phyloP scores from a whole-genome alignment of 1,140 invertebrate species.

The Harpegnathos saltator region DNA sequence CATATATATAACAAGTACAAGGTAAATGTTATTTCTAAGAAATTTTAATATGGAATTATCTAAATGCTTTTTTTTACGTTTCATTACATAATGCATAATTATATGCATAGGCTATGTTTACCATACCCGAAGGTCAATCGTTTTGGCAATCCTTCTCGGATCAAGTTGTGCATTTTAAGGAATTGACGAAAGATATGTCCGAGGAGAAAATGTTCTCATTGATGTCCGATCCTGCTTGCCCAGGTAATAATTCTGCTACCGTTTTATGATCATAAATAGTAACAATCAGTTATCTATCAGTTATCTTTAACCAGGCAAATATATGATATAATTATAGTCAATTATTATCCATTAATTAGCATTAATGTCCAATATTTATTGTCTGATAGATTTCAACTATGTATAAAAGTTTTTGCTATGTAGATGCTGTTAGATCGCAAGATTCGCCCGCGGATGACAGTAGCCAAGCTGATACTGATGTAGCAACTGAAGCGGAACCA shows the following conservation, averaged over 20 bases:
- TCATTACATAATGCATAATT: not conserved
- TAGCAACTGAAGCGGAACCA: conserved; percentile 2
- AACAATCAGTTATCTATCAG: not conserved
- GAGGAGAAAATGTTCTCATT: conserved; percentile 86
- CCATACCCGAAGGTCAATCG: conserved; percentile 83
- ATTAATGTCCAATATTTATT: not conserved
- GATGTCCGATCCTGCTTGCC: conserved; percentile 83
- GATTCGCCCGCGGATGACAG: conserved; percentile 54
- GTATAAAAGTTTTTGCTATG: not conserved
- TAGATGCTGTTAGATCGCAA: conserved; percentile 56
- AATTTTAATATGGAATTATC: conserved; percentile 46
- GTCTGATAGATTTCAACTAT: not conserved
- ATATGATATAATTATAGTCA: not conserved
- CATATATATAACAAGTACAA: conserved; percentile 88
- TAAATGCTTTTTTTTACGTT: conserved; percentile 9
- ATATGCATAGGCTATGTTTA: conserved; percentile 83
- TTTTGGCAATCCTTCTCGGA: conserved; percentile 88
- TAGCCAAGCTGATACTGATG: conserved; percentile 61
- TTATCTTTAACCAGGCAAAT: not conserved
- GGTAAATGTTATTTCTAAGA: conserved; percentile 79
- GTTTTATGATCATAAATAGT: conserved; percentile 13
- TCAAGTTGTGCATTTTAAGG: conserved; percentile 87
- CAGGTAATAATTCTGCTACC: conserved; percentile 75
- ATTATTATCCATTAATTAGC: too few relatives aligned
- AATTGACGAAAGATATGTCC: conserved; percentile 87